A percentile compares a stretch with the other conserved stretches of the same genome.
phyloP scores from a whole-genome alignment of 2,113 vertebrate genomes.

The Zosterops japonicus region DNA sequence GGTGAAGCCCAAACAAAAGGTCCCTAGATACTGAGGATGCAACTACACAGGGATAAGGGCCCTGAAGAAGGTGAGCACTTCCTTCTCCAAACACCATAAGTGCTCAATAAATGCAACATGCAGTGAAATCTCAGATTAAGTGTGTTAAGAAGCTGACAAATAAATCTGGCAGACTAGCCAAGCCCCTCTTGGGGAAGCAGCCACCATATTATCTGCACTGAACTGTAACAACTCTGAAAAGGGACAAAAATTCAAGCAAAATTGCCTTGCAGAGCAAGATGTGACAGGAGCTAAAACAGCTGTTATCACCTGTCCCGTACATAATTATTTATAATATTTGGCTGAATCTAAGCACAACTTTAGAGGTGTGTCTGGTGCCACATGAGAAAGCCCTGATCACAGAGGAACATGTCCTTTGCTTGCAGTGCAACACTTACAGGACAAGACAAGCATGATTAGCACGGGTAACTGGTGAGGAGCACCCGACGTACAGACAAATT shows the following conservation, averaged over 20 bases:
- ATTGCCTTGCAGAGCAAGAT: neutral
- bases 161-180: neutral
- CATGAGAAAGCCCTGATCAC: neutral
- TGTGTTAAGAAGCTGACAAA: neutral
- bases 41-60: neutral
- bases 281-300: neutral
- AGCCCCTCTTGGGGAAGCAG: neutral
- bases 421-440: neutral
- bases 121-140: neutral
- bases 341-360: neutral
- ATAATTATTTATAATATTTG: neutral
- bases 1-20: neutral
- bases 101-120: neutral
- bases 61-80: rapidly evolving
- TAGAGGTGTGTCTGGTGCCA: neutral
- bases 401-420: neutral
- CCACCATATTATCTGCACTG: neutral
- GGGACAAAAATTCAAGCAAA: neutral
- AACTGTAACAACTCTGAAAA: neutral
- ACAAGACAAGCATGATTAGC: conserved; percentile 20
- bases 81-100: neutral
- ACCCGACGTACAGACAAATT: rapidly evolving
- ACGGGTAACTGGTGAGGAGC: neutral
- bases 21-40: no score
- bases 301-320: neutral